A percentile compares a stretch with the other conserved stretches of the same genome.
These are phyloP conservation scores for Atta cephalotes DNA, from an alignment of 1,140 invertebrate species.

Conservation along the genomic window DNA sequence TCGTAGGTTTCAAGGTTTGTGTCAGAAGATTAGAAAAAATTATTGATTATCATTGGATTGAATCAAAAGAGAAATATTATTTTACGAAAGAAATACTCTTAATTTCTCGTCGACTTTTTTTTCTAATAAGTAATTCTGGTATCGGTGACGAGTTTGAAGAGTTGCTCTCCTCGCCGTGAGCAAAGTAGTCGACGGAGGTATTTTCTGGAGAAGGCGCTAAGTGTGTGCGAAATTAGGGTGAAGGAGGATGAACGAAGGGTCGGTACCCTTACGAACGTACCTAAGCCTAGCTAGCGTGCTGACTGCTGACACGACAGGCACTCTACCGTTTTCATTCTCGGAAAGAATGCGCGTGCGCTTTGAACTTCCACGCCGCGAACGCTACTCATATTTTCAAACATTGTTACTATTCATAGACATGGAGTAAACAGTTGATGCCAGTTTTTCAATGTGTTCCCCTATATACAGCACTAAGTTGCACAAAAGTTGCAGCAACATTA, in stretches of 20 bases:
- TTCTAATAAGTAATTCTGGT: constrained; percentile 10
- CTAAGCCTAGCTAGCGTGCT: constrained; percentile 17
- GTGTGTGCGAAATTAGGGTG: constrained; percentile 59
- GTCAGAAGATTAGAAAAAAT: background rate
- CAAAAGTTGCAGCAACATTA: no score
- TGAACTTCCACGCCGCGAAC: constrained; percentile 8
- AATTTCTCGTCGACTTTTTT: constrained; percentile 3
- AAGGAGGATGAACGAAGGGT: constrained; percentile 61
- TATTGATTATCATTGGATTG: background rate
- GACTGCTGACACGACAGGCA: background rate
- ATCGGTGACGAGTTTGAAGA: constrained; percentile 64
- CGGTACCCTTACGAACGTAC: constrained; percentile 62
- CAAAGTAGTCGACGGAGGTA: constrained; percentile 78
- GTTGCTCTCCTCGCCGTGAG: constrained; percentile 68
- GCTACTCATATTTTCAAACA: constrained; percentile 11
- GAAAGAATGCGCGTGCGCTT: constrained; percentile 41
- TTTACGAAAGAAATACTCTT: background rate
- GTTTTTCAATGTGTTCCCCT: background rate
- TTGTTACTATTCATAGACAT: background rate
- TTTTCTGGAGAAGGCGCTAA: constrained; percentile 71
- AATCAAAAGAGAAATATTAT: constrained; percentile 12
- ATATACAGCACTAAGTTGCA: no score
- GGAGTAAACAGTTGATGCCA: background rate
- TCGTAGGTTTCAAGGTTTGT: background rate
- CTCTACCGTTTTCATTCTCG: constrained; percentile 44